A percentile compares a stretch with the other conserved stretches of the same genome.
phyloP scores from a whole-genome alignment of 2,113 vertebrate species.

The Psephotus haematonotus region DNA sequence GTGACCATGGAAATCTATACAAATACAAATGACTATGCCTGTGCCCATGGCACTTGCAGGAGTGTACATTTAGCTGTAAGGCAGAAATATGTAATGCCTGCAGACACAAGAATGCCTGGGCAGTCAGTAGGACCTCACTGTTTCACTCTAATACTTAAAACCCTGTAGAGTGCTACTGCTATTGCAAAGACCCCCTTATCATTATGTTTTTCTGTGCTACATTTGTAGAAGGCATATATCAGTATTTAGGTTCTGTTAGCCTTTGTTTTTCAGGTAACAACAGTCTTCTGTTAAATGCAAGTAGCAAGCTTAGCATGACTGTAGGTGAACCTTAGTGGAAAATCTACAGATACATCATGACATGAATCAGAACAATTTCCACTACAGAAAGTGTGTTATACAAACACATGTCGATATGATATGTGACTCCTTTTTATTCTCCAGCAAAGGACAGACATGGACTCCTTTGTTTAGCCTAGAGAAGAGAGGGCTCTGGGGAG shows the following conservation, averaged over 20 bases:
- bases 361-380: neutral
- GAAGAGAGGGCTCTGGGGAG: neutral
- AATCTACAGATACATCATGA: neutral
- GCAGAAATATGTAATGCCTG: neutral
- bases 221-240: neutral
- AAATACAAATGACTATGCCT: slow-evolving; percentile 8
- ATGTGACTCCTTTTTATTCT: neutral
- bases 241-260: neutral
- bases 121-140: neutral
- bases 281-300: neutral
- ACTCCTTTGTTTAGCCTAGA: neutral
- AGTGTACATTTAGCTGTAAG: neutral
- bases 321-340: neutral
- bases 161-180: neutral
- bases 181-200: neutral
- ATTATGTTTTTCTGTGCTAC: neutral
- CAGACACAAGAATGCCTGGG: neutral
- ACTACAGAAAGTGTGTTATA: neutral
- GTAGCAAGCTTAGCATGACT: neutral
- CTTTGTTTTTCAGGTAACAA: neutral
- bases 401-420: neutral
- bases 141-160: neutral
- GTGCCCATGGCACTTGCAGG: neutral
- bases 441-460: neutral
- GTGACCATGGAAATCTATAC: slow-evolving; percentile 23